Evolutionary conservation across 2,113 vertebrate genomes (phyloP), one percentile per base, ranked within the genome.

Genomic region (Hippopotamus amphibius): DNA sequence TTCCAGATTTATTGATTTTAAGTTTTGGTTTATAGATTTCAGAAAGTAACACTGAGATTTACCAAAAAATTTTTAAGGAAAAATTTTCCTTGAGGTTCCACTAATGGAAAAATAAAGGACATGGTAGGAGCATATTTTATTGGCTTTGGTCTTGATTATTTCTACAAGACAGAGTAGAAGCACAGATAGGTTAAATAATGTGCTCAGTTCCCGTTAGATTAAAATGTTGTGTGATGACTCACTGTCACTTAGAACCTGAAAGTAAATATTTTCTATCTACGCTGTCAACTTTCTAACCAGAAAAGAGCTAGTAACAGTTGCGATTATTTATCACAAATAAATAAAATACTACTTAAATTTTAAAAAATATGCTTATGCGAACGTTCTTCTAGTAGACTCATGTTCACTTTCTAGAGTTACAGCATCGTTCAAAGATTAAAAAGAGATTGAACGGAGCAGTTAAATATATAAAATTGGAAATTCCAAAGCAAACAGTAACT

Each of bases 21-120:
- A 71, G 59, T 55, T 96, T 80, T 96, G 53, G 41, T 80, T 80
- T 96, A 37, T 68, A 79, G 46, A 76, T 84, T 96, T 83, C 12
- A 59, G 43, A 46, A 84, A 77, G 53, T 81, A 89, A 82, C 33
- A 63, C 11, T 28, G 21, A 80, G 48, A 41, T 72, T 57, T 81
- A 26, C n/a, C 21, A n/a, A 65, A 71, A 26, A 57, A 48, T 16
- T 17, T 37, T 46, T 69, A 19, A 81, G 26, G 41, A 68, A 68
- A 59, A 53, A 17, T 3, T 48, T 88, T 50, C 61, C 41, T 77
- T 96, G 53, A 74, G 33, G 43, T 80, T 61, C 15, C 79, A 19
- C n/a, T 91, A 43, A 33, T 85, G 22, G 79, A 8, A 92, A 83
- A 87, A 71, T 65, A 53, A 90, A 97, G 37, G 37, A 43, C 30